Percentiles rank a stretch among this genome's conserved stretches.
phyloP scores from a whole-genome alignment of 2,797 vertebrate genomes.

The Perodicticus potto region DNA sequence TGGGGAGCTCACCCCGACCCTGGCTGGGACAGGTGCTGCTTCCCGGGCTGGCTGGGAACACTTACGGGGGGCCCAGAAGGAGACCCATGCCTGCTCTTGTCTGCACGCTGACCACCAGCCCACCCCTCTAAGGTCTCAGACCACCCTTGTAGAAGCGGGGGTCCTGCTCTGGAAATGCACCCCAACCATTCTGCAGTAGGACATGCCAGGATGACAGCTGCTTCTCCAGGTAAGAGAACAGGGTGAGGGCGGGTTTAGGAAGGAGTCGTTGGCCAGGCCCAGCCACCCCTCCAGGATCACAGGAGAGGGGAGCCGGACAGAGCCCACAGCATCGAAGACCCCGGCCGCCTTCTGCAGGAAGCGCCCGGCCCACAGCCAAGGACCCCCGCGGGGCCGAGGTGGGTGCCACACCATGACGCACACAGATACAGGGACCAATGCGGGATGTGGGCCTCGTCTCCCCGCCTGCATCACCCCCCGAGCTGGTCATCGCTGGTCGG shows the following conservation, averaged over 20 bases:
- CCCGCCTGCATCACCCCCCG: fast-evolving
- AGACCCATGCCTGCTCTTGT: background rate
- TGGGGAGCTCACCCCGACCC: background rate
- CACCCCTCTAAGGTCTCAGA: background rate
- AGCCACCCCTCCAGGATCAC: fast-evolving
- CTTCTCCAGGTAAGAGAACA: background rate
- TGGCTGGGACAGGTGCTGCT: background rate
- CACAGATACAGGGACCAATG: background rate
- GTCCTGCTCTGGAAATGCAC: background rate
- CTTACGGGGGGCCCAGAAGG: background rate
- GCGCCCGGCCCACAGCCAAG: background rate
- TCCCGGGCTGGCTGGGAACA: background rate
- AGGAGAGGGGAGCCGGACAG: background rate
- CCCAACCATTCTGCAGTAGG: background rate
- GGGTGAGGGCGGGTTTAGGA: background rate
- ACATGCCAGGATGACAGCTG: background rate
- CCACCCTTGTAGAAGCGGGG: too few relatives aligned
- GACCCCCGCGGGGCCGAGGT: too few relatives aligned
- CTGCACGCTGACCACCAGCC: background rate
- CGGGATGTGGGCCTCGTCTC: background rate
- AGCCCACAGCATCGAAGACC: background rate
- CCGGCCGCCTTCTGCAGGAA: background rate
- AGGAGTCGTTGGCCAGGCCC: background rate
- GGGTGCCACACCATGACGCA: fast-evolving
- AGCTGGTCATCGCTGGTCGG: too few relatives aligned